Evolutionary conservation across 1,140 invertebrate genomes (phyloP).

Genomic region (Macrobrachium nipponense): DNA sequence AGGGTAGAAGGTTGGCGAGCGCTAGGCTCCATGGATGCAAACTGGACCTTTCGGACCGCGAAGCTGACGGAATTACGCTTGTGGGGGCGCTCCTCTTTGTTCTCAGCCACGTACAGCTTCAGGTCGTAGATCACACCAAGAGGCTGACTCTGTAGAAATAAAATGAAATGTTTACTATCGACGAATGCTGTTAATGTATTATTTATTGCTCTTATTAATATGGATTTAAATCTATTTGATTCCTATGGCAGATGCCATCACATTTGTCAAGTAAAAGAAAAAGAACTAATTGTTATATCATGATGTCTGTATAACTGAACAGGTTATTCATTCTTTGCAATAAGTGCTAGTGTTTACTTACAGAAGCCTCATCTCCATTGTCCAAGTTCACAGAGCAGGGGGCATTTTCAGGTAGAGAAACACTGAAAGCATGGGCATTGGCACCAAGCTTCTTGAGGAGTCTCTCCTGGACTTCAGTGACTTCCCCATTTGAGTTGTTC

Average conservation of each 20-base stretch:
- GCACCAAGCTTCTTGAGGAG: constrained; percentile 66
- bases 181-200: no score
- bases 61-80: constrained; percentile 81
- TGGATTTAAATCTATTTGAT: no score
- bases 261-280: neutral
- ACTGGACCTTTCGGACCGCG: constrained; percentile 74
- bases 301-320: no score
- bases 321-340: neutral
- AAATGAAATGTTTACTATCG: neutral
- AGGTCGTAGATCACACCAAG: constrained; percentile 92
- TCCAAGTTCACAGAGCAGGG: constrained; percentile 89
- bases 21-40: constrained; percentile 76
- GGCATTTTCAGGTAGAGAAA: constrained; percentile 67
- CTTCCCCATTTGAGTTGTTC: constrained; percentile 72
- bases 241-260: neutral
- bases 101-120: constrained; percentile 84
- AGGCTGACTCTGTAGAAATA: constrained; percentile 79
- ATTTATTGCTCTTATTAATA: neutral
- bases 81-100: constrained; percentile 85
- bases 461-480: constrained; percentile 73
- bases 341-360: constrained; percentile 61
- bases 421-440: constrained; percentile 64
- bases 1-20: constrained; percentile 85
- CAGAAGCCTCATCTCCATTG: constrained; percentile 79
- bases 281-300: neutral